phyloP scores from a whole-genome alignment of 2,888 invertebrate species.

The Drosophila meridionalis region DNA sequence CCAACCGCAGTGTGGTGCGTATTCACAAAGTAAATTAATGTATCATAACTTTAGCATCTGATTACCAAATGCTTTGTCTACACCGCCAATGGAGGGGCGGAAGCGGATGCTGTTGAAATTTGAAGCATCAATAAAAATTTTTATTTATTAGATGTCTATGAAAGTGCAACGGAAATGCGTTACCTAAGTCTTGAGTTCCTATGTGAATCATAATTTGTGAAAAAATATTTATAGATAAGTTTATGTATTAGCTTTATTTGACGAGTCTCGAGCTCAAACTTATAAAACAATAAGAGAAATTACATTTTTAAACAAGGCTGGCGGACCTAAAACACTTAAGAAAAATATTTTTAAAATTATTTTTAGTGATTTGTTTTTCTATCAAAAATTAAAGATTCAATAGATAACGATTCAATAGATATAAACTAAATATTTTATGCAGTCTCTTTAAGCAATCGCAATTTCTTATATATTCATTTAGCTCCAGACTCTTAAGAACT shows the following conservation, averaged over 20 bases:
- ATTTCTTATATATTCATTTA: no score
- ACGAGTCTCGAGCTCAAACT: not conserved
- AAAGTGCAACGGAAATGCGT: not conserved
- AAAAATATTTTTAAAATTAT: no score
- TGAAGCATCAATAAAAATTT: slow-evolving; percentile 11
- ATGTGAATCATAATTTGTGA: not conserved
- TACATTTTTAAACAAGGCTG: no score
- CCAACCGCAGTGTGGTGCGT: slow-evolving; percentile 21
- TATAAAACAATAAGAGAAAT: not conserved
- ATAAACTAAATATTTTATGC: no score
- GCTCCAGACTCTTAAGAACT: not conserved
- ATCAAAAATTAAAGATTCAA: no score
- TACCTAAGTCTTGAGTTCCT: not conserved
- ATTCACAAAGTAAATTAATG: slow-evolving; percentile 3
- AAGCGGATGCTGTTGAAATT: slow-evolving; percentile 39
- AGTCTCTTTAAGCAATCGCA: no score
- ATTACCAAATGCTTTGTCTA: slow-evolving; percentile 24
- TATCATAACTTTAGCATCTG: slow-evolving; percentile 10
- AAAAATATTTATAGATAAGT: no score
- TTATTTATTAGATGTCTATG: not conserved
- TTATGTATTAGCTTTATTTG: no score
- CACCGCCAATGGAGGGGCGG: not conserved
- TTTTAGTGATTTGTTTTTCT: no score
- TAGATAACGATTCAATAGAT: no score
- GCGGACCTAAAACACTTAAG: not conserved